phyloP scores from a whole-genome alignment of 2,888 invertebrate genomes.

The Dendrolimus houi region DNA sequence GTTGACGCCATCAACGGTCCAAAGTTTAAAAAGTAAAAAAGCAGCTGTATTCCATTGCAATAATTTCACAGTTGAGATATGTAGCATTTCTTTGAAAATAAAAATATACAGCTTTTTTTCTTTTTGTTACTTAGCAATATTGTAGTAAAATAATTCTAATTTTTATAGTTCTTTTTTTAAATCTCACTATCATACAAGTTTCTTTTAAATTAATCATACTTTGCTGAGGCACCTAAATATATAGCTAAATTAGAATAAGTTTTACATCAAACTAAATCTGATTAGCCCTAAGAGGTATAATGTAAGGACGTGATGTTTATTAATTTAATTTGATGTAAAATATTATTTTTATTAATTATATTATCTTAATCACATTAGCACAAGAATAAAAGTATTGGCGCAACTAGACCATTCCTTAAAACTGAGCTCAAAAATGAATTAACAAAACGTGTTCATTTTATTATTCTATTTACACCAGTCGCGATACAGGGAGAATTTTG shows the following conservation, averaged over 20 bases:
- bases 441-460: too few species aligned
- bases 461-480: too few species aligned
- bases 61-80: not conserved
- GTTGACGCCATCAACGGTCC: not conserved
- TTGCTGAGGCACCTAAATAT: not conserved
- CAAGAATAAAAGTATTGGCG: not conserved
- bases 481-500: too few species aligned
- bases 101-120: not conserved
- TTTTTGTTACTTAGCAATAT: not conserved
- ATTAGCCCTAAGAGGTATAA: not conserved
- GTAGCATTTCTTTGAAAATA: not conserved
- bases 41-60: conserved; percentile 1
- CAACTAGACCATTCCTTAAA: not conserved
- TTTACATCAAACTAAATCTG: too few species aligned
- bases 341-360: not conserved
- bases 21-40: not conserved
- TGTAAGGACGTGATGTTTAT: not conserved
- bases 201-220: not conserved
- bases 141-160: not conserved
- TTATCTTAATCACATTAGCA: not conserved
- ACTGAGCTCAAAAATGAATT: too few species aligned
- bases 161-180: not conserved
- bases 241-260: too few species aligned
- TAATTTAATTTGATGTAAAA: not conserved
- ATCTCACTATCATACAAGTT: not conserved